Conservation (phyloP, 2,797 vertebrate genomes). For the Phrynocephalus vlangalii region DNA sequence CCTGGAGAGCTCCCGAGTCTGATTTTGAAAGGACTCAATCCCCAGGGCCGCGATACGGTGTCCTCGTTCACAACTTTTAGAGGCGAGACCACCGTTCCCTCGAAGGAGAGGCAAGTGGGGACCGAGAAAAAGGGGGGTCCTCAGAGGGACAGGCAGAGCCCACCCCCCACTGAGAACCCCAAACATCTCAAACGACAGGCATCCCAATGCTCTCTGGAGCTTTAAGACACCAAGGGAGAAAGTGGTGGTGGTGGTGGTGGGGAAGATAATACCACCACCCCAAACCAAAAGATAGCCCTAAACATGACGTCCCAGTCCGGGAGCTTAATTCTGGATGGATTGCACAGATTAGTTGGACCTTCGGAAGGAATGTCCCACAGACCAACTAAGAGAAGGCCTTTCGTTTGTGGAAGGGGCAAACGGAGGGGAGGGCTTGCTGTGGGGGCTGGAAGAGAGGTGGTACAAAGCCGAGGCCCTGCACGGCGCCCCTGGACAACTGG, state of each 20-base stretch:
- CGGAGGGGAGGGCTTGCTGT: not conserved
- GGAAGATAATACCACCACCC: not conserved
- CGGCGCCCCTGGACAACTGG: conserved; percentile 68
- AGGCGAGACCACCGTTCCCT: no score
- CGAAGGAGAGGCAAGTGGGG: no score
- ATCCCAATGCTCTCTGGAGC: not conserved
- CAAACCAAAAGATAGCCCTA: fast-evolving
- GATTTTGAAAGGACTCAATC: no score
- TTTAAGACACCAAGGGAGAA: not conserved
- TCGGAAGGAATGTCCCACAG: conserved; percentile 3
- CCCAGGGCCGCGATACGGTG: no score
- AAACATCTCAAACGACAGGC: not conserved
- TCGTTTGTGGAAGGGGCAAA: not conserved
- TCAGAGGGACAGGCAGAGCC: no score
- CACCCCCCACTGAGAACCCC: no score
- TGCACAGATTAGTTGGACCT: conserved; percentile 44
- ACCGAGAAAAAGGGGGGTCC: no score
- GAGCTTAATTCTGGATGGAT: conserved; percentile 51
- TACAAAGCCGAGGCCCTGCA: conserved; percentile 56
- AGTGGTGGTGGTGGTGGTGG: not conserved
- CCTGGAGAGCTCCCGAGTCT: no score
- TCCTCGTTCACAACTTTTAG: no score
- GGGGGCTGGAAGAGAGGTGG: not conserved
- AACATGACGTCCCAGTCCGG: not conserved
- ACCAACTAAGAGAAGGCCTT: conserved; percentile 22